Base-by-base conservation (phyloP, 2,797 vertebrate species). In the Propithecus deckenii region DNA sequence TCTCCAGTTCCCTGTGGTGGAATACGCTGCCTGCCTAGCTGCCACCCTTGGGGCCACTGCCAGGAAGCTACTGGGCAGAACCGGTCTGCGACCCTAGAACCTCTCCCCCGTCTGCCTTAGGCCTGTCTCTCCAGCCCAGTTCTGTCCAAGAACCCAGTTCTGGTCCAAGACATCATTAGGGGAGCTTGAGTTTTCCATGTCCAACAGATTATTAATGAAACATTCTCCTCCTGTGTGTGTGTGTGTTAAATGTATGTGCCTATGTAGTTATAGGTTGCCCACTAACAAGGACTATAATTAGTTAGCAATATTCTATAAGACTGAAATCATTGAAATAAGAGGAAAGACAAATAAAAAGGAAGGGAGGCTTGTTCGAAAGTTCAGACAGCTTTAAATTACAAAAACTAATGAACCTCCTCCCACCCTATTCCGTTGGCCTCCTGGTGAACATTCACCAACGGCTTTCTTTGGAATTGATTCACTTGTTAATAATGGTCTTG, bases 1-100 rank as follows among this genome's bases (percentile, higher is more conserved):
- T 79, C 75, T 92, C 63, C 1, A 1, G 84, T 61, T 96, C 95
- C 96, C 93, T 59, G 65, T 87, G 89, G 95, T 79, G n/a, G 81
- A 81, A 30, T 11, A 50, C 12, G 10, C 15, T 13, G 10, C 87
- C 15, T 13, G 10, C 87, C 10, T 23, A 57, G 80, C 55, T 95
- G 83, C 93, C 74, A 72, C 81, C 86, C 84, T 20, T 0, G 84
- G 92, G 95, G 89, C 89, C 76, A 38, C 28, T 11, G 71, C 48
- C 84, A 74, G 92, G 96, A 96, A 95, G 93, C 80, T 30, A 43
- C 78, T 2, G 28, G 72, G 96, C 72, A 81, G 83, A 63, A 52
- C 81, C 32, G 32, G 48, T 20, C 22, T 14, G 14, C 1, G 46
- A 69, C 78, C 76, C 61, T 11, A 0, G 35, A 22, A 41, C 30